These are phyloP conservation scores for Drosophila sulfurigaster DNA, from an alignment of 1,140 invertebrate species.

Conservation along the genomic window DNA sequence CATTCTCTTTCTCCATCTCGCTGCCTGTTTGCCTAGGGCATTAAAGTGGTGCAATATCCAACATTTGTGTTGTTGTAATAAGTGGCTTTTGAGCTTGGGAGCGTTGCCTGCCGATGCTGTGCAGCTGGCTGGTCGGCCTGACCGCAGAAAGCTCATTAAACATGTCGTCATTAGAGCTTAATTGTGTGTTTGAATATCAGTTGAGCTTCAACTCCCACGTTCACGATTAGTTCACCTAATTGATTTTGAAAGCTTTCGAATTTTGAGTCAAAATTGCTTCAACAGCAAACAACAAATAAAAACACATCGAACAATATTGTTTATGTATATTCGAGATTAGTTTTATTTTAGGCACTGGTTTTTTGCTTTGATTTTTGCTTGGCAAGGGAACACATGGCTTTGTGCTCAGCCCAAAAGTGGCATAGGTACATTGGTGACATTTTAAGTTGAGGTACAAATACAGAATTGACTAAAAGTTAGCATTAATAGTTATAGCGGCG, in stretches of 20 bases:
- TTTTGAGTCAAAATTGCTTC: not conserved
- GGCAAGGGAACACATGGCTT: conserved; percentile 55
- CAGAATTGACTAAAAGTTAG: conserved; percentile 28
- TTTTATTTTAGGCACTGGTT: conserved; percentile 47
- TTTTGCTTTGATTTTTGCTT: conserved; percentile 40
- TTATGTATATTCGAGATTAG: conserved; percentile 23
- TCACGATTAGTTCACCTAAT: conserved; percentile 49
- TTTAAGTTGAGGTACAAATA: conserved; percentile 51
- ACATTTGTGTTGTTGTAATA: conserved; percentile 2
- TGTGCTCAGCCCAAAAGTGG: conserved; percentile 16
- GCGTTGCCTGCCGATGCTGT: not conserved
- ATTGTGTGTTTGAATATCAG: conserved; percentile 35
- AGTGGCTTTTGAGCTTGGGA: not conserved
- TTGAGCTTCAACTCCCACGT: conserved; percentile 26
- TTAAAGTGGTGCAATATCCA: not conserved
- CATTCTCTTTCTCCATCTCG: not conserved
- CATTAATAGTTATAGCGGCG: conserved; percentile 68
- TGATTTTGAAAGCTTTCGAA: conserved; percentile 60
- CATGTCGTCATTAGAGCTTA: conserved; percentile 42
- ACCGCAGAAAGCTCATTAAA: conserved; percentile 27
- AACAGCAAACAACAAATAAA: conserved; percentile 1
- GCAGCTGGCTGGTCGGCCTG: conserved; percentile 17
- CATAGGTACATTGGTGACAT: conserved; percentile 70
- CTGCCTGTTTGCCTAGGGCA: not conserved
- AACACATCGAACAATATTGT: not conserved